Evolutionary conservation across 2,113 vertebrate genomes (phyloP).

Genomic region (Chlorodrepanis virens): DNA sequence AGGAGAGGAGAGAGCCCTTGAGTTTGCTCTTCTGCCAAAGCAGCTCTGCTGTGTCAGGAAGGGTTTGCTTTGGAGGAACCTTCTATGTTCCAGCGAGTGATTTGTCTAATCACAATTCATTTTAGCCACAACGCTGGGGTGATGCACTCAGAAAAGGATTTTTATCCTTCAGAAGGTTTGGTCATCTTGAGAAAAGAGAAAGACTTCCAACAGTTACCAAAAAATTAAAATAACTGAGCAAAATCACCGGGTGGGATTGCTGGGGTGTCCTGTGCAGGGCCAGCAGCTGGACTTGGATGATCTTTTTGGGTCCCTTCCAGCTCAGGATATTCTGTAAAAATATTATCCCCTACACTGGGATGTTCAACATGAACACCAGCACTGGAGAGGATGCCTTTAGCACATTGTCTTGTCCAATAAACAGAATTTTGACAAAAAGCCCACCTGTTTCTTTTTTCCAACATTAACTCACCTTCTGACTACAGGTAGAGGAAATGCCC

Average conservation of each 20-base stretch:
- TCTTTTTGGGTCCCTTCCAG: background rate
- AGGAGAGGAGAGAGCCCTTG: background rate
- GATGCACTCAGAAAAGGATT: background rate
- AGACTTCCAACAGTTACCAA: background rate
- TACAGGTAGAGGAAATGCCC: background rate
- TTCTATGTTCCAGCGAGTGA: background rate
- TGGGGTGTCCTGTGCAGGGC: background rate
- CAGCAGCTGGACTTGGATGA: background rate
- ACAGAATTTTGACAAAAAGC: background rate
- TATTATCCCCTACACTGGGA: background rate
- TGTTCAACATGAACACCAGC: rapidly evolving
- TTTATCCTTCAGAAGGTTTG: background rate
- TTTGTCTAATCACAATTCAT: background rate
- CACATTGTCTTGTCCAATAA: rapidly evolving
- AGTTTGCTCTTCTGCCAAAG: background rate
- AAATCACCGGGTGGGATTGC: background rate
- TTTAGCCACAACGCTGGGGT: background rate
- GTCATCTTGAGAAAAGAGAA: background rate
- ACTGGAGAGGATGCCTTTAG: background rate
- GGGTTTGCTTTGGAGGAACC: background rate
- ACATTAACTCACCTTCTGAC: background rate
- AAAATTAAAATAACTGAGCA: background rate
- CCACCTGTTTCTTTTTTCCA: background rate
- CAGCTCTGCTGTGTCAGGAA: background rate
- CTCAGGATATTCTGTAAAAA: background rate